These are phyloP conservation scores for Leiothrix lutea DNA, from an alignment of 2,113 vertebrate species.

Conservation along the genomic window DNA sequence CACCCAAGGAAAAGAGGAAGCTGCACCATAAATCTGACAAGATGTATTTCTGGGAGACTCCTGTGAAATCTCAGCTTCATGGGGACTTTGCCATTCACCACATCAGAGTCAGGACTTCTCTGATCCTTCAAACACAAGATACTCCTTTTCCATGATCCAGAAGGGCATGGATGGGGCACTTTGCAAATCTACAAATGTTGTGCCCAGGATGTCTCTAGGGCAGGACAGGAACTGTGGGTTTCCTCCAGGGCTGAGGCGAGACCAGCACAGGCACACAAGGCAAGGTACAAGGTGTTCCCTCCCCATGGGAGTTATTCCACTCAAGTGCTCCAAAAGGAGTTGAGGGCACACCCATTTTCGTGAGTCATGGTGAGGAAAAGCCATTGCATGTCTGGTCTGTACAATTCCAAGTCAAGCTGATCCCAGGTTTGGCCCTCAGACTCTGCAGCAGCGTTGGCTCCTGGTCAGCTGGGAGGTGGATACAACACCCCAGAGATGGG, in stretches of 20 bases:
- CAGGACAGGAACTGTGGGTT: not conserved
- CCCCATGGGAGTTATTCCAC: not conserved
- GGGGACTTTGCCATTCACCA: not conserved
- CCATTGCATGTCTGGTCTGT: not conserved
- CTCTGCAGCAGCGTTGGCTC: not conserved
- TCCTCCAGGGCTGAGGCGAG: not conserved
- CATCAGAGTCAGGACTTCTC: not conserved
- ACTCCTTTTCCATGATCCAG: rapidly evolving
- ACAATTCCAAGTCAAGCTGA: not conserved
- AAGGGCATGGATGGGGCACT: no score
- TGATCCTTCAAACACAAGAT: not conserved
- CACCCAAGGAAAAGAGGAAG: not conserved
- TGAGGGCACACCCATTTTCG: not conserved
- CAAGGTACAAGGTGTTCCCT: not conserved
- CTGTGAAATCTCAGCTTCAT: not conserved
- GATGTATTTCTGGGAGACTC: not conserved
- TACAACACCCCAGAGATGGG: not conserved
- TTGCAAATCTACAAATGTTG: not conserved
- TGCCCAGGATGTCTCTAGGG: not conserved
- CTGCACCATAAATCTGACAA: not conserved
- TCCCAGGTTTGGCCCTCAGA: not conserved
- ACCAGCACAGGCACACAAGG: not conserved
- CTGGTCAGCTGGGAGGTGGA: not conserved
- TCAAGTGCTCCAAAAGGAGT: not conserved
- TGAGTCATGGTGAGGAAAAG: not conserved